Percentiles rank a stretch among this genome's conserved stretches.
Conservation (phyloP, 1,140 invertebrate genomes). For the Archegozetes longisetosus region DNA sequence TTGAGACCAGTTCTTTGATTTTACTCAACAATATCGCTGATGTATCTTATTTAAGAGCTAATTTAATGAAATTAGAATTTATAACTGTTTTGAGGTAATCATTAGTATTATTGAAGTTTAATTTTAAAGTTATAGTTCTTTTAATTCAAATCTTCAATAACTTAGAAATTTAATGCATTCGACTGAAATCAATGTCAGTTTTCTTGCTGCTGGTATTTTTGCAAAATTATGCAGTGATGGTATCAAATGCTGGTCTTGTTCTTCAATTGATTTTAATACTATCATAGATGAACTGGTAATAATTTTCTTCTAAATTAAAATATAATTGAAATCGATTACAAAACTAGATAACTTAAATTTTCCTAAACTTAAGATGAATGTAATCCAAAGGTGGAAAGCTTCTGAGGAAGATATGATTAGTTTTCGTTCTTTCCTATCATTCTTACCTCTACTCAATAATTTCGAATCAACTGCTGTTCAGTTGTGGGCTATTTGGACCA, state of each 20-base stretch:
- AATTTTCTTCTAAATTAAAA: too few species aligned
- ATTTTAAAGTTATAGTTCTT: too few species aligned
- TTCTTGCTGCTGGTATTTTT: conserved; percentile 64
- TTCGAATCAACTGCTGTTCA: conserved; percentile 46
- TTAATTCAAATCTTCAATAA: too few species aligned
- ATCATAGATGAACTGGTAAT: conserved; percentile 41
- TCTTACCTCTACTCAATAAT: conserved; percentile 47
- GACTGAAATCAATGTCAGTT: conserved; percentile 56
- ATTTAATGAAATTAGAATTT: conserved; percentile 46
- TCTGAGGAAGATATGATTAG: conserved; percentile 65
- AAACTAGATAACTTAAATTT: too few species aligned
- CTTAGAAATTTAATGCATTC: conserved; percentile 41
- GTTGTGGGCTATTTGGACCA: conserved; percentile 66
- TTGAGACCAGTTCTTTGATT: conserved; percentile 63
- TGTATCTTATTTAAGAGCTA: conserved; percentile 40
- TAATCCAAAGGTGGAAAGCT: conserved; percentile 49
- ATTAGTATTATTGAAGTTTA: conserved; percentile 8
- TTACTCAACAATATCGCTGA: conserved; percentile 68
- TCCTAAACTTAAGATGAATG: conserved; percentile 39
- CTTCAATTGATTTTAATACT: conserved; percentile 31
- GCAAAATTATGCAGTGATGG: conserved; percentile 53
- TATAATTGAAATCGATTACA: too few species aligned
- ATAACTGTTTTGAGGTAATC: conserved; percentile 40
- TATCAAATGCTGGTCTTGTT: conserved; percentile 35
- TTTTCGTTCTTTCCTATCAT: conserved; percentile 61